Percentiles rank a stretch among this genome's conserved stretches.
These are phyloP conservation scores for Ophthalmolycus amberensis DNA, from an alignment of 2,113 vertebrate species.

Conservation along the genomic window DNA sequence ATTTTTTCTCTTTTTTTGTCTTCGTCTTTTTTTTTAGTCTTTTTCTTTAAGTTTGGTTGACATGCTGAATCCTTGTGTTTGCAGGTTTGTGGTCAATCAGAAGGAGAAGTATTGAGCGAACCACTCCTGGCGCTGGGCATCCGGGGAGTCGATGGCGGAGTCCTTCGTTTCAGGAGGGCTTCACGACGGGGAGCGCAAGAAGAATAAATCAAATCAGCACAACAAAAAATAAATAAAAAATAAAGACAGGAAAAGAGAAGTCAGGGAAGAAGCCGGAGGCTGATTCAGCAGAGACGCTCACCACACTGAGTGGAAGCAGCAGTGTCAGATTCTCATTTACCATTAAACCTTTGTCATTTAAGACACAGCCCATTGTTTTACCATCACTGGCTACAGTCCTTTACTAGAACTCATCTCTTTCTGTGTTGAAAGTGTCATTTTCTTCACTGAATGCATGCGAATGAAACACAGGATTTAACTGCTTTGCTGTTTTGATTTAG, in stretches of 20 bases:
- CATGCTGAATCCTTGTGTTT: slow-evolving; percentile 88
- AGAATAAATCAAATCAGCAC: background rate
- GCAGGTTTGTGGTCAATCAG: slow-evolving; percentile 86
- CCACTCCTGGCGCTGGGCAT: slow-evolving; percentile 97
- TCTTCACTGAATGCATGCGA: background rate
- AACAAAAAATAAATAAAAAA: background rate
- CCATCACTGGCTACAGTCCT: background rate
- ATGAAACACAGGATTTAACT: background rate
- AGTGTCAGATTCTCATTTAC: background rate
- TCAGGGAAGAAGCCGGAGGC: slow-evolving; percentile 13
- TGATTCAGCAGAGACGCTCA: background rate
- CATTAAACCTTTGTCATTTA: background rate
- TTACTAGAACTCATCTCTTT: background rate
- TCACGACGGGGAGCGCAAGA: slow-evolving; percentile 4
- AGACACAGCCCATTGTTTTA: background rate
- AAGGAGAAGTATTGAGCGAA: slow-evolving; percentile 99
- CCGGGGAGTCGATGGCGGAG: slow-evolving; percentile 89
- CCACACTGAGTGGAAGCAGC: background rate
- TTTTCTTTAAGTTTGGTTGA: slow-evolving; percentile 77
- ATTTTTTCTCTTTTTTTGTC: slow-evolving; percentile 50
- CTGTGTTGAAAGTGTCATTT: background rate
- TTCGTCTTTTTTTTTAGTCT: slow-evolving; percentile 36
- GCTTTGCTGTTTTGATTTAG: background rate
- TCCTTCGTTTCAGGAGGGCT: slow-evolving; percentile 98
- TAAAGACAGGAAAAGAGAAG: slow-evolving; percentile 34